Evolutionary conservation across 2,888 invertebrate genomes (phyloP).

Genomic region (Tridacna gigas): DNA sequence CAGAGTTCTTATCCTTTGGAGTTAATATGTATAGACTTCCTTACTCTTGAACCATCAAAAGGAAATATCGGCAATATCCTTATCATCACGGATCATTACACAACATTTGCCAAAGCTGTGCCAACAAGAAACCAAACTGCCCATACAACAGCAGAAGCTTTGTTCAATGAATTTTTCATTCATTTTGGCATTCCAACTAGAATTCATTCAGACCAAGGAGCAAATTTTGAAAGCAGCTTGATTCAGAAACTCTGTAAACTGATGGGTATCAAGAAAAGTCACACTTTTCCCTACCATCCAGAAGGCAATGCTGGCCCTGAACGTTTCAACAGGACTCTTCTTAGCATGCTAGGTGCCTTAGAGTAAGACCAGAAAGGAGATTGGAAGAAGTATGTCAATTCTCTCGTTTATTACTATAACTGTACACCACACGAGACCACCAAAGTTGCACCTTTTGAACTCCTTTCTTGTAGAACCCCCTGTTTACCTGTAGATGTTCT

Average conservation of each 20-base stretch:
- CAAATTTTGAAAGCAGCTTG: conserved; percentile 1
- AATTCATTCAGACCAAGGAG: neutral
- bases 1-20: conserved; percentile 1
- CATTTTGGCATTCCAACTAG: neutral
- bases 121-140: conserved; percentile 5
- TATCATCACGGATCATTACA: neutral
- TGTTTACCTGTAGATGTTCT: too few relatives aligned
- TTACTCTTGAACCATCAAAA: neutral
- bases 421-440: too few relatives aligned
- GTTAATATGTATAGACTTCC: conserved; percentile 3
- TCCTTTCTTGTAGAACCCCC: too few relatives aligned
- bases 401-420: too few relatives aligned
- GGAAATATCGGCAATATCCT: conserved; percentile 1
- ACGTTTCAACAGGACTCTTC: too few relatives aligned
- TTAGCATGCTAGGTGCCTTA: too few relatives aligned
- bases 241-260: neutral
- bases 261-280: neutral
- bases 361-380: too few relatives aligned
- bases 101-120: neutral
- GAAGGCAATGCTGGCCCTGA: neutral
- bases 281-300: neutral
- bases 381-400: too few relatives aligned
- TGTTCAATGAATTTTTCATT: neutral
- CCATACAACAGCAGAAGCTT: neutral
- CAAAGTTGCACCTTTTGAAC: too few relatives aligned